Percentiles rank a stretch among this genome's conserved stretches.
These are phyloP conservation scores for Hemitrygon akajei DNA, from an alignment of 2,797 vertebrate genomes.

Conservation along the genomic window DNA sequence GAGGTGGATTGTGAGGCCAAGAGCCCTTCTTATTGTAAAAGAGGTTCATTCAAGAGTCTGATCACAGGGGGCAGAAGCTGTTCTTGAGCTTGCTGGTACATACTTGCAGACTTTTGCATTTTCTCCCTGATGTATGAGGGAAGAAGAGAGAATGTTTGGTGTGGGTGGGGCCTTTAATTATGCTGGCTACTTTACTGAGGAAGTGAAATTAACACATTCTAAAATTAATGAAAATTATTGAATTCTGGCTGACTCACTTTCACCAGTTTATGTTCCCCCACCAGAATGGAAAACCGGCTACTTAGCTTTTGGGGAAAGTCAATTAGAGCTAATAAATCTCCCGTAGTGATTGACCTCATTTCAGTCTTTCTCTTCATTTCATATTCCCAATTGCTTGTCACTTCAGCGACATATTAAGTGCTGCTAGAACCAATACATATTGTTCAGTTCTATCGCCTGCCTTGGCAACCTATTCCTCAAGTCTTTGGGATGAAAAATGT, in stretches of 20 bases:
- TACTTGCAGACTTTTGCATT: no score
- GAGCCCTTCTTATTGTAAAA: no score
- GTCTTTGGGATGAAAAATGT: background rate
- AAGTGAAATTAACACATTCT: no score
- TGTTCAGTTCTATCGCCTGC: background rate
- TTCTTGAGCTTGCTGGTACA: no score
- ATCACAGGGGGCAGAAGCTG: no score
- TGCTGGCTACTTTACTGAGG: no score
- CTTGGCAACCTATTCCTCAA: background rate
- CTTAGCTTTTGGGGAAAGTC: background rate
- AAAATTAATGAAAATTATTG: background rate
- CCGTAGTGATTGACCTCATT: background rate
- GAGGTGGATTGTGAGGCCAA: no score
- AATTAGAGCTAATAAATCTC: background rate
- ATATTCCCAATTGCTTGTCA: background rate
- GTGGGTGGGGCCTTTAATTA: no score
- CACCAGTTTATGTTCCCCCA: background rate
- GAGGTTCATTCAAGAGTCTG: no score
- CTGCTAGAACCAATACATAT: background rate
- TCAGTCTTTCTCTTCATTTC: background rate
- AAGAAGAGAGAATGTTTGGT: no score
- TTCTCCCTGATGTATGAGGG: no score
- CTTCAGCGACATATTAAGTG: background rate
- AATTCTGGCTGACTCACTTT: background rate
- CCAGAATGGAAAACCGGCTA: background rate